These are phyloP conservation scores for Chymomyza caudatula DNA, from an alignment of 2,888 invertebrate genomes.

Conservation along the genomic window DNA sequence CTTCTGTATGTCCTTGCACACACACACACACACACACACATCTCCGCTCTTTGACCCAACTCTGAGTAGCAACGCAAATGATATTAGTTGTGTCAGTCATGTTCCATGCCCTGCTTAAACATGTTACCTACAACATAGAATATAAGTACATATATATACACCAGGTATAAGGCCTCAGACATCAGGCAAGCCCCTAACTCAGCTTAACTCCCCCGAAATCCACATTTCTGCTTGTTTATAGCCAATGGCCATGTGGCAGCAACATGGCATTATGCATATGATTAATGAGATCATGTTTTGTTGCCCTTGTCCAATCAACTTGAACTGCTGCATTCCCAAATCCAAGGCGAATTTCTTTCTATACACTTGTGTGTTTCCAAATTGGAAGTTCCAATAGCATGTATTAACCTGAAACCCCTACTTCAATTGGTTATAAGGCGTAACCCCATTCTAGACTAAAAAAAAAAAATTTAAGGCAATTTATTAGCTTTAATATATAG, in stretches of 20 bases:
- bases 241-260: constrained; percentile 29
- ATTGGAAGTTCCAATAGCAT: too few species aligned
- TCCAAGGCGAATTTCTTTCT: neutral
- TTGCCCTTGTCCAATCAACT: neutral
- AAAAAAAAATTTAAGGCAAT: too few species aligned
- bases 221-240: neutral
- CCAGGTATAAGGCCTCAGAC: constrained; percentile 41
- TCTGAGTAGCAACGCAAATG: neutral
- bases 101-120: neutral
- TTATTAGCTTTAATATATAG: too few species aligned
- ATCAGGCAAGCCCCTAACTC: constrained; percentile 1
- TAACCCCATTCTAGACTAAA: too few species aligned
- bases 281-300: constrained; percentile 66
- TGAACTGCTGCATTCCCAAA: neutral
- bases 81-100: neutral
- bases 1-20: constrained; percentile 4
- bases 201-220: neutral
- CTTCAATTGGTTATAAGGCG: too few species aligned
- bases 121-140: neutral
- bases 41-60: neutral
- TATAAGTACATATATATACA: constrained; percentile 52
- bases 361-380: neutral
- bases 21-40: neutral
- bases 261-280: constrained; percentile 58
- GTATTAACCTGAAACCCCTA: too few species aligned